phyloP scores from a whole-genome alignment of 2,888 invertebrate species.

The Anorthoa munda region DNA sequence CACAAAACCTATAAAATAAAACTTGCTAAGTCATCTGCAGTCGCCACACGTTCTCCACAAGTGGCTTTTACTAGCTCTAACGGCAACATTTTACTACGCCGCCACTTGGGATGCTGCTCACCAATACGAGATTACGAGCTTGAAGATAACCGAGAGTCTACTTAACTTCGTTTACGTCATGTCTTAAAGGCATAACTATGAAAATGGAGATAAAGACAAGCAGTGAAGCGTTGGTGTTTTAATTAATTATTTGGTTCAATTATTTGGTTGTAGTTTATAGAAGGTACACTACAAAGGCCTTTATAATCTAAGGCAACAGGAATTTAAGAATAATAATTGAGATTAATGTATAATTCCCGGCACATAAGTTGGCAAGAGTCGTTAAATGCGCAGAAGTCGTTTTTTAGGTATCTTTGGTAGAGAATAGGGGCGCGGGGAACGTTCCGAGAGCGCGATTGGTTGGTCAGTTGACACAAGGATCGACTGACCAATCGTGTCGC shows the following conservation, averaged over 20 bases:
- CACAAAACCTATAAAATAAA: conserved; percentile 12
- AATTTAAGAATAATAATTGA: too few relatives aligned
- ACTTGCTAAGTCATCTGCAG: conserved; percentile 12
- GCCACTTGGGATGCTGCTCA: conserved; percentile 47
- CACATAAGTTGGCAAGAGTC: too few relatives aligned
- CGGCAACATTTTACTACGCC: conserved; percentile 26
- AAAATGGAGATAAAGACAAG: neutral
- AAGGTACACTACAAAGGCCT: too few relatives aligned
- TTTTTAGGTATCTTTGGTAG: too few relatives aligned
- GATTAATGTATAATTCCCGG: too few relatives aligned
- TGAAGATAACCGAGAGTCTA: conserved; percentile 36
- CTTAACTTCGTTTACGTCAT: conserved; percentile 36
- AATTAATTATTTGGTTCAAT: too few relatives aligned
- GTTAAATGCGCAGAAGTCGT: too few relatives aligned
- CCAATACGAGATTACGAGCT: conserved; percentile 35
- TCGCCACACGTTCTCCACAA: conserved; percentile 48
- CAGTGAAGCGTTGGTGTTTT: neutral
- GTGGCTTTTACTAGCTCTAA: conserved; percentile 39
- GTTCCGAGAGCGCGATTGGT: too few relatives aligned
- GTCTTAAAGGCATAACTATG: conserved; percentile 37
- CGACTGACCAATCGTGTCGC: too few relatives aligned
- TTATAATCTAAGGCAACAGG: too few relatives aligned
- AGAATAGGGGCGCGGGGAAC: too few relatives aligned
- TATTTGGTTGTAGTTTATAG: conserved; percentile 2
- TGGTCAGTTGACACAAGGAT: too few relatives aligned